A percentile compares a stretch with the other conserved stretches of the same genome.
These are phyloP conservation scores for Wasmannia auropunctata DNA, from an alignment of 1,140 invertebrate species.

Conservation along the genomic window DNA sequence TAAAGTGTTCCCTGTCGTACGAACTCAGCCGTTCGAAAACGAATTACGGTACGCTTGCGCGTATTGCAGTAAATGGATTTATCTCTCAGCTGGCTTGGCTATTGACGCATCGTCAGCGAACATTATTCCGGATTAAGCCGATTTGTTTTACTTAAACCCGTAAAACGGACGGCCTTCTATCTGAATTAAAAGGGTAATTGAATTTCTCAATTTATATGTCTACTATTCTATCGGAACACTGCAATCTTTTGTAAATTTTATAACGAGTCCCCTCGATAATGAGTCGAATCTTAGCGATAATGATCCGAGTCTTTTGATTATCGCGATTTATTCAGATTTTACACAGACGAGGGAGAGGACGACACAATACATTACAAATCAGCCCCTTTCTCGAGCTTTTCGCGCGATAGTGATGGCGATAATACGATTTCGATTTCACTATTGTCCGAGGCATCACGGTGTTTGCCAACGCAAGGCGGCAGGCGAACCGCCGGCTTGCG, in stretches of 20 bases:
- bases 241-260: not conserved
- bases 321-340: not conserved
- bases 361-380: slow-evolving; percentile 17
- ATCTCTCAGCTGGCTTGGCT: slow-evolving; percentile 27
- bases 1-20: slow-evolving; percentile 41
- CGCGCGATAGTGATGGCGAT: not conserved
- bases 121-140: slow-evolving; percentile 31
- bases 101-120: slow-evolving; percentile 41
- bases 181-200: not conserved
- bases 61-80: slow-evolving; percentile 41
- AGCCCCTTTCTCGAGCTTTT: not conserved
- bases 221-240: not conserved
- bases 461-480: slow-evolving; percentile 21
- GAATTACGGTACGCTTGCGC: slow-evolving; percentile 25
- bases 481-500: not conserved
- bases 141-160: slow-evolving; percentile 11
- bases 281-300: no score
- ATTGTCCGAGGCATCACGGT: slow-evolving; percentile 20
- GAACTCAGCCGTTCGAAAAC: slow-evolving; percentile 31
- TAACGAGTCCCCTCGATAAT: not conserved
- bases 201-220: not conserved
- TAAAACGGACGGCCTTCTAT: not conserved
- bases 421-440: slow-evolving; percentile 34
- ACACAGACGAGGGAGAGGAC: not conserved
- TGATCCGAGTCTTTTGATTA: not conserved